Evolutionary conservation across 2,888 invertebrate genomes (phyloP).

Genomic region (Sinopyrophorus schimmeli): DNA sequence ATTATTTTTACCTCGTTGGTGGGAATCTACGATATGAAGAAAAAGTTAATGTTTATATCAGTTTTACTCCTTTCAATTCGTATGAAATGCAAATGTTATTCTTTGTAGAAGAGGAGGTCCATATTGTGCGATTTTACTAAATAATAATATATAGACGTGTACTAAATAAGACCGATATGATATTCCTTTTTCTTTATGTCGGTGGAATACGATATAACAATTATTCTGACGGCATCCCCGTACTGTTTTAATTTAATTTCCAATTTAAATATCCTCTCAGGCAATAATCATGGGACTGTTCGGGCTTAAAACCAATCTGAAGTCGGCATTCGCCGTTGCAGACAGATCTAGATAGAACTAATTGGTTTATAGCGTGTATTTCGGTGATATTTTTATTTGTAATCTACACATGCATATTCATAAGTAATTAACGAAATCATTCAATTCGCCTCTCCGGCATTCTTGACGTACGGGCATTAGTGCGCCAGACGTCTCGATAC

Average conservation of each 20-base stretch:
- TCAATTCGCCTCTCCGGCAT: slow-evolving; percentile 31
- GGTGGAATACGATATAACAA: too few species aligned
- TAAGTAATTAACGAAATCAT: slow-evolving; percentile 42
- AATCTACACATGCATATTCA: slow-evolving; percentile 43
- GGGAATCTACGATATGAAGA: too few species aligned
- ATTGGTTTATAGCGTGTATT: slow-evolving; percentile 45
- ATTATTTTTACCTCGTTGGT: too few species aligned
- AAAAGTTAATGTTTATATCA: too few species aligned
- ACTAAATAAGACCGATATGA: too few species aligned
- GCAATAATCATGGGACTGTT: slow-evolving; percentile 11
- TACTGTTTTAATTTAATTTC: slow-evolving; percentile 23
- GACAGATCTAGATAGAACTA: slow-evolving; percentile 43
- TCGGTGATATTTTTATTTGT: slow-evolving; percentile 44
- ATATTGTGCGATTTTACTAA: too few species aligned
- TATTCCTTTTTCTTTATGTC: too few species aligned
- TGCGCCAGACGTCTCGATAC: slow-evolving; percentile 24
- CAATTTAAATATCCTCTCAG: slow-evolving; percentile 27
- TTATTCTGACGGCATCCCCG: slow-evolving; percentile 3
- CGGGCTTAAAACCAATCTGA: slow-evolving; percentile 18
- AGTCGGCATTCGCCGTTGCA: slow-evolving; percentile 34
- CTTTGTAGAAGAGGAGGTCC: too few species aligned
- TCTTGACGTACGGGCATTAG: slow-evolving; percentile 24
- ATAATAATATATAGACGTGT: too few species aligned
- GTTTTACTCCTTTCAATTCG: too few species aligned
- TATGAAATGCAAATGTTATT: too few species aligned